phyloP scores from a whole-genome alignment of 2,888 invertebrate species.

The Camptogramma bilineatum region DNA sequence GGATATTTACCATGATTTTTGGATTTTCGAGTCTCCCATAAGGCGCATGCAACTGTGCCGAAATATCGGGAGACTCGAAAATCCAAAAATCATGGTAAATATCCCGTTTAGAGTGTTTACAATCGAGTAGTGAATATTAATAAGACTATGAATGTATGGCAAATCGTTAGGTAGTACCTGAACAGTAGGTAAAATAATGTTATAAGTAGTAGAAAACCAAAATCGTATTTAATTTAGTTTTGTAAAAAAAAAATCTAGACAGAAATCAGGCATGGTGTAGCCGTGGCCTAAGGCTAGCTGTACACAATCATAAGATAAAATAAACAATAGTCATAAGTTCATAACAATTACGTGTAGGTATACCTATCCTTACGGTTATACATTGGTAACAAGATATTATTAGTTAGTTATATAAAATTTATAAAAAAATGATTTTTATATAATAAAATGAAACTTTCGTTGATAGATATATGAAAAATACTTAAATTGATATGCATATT shows the following conservation, averaged over 20 bases:
- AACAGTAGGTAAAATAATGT: no score
- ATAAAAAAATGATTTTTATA: background rate
- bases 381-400: slow-evolving; percentile 3
- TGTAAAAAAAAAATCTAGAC: background rate
- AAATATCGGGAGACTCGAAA: no score
- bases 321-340: background rate
- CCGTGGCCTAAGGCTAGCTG: background rate
- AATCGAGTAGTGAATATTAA: no score
- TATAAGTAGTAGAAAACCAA: no score
- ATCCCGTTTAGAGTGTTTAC: no score
- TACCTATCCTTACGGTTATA: background rate
- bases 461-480: no score
- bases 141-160: no score
- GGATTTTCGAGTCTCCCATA: no score
- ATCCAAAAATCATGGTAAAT: no score
- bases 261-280: background rate
- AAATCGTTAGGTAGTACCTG: no score
- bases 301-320: background rate
- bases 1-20: no score
- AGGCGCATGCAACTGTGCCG: no score
- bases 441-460: background rate
- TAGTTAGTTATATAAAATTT: background rate
- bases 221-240: background rate
- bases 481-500: background rate
- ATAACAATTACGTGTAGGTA: background rate